A percentile compares a stretch with the other conserved stretches of the same genome.
Conservation (phyloP, 2,113 vertebrate genomes). For the Melanotaenia duboulayi region DNA sequence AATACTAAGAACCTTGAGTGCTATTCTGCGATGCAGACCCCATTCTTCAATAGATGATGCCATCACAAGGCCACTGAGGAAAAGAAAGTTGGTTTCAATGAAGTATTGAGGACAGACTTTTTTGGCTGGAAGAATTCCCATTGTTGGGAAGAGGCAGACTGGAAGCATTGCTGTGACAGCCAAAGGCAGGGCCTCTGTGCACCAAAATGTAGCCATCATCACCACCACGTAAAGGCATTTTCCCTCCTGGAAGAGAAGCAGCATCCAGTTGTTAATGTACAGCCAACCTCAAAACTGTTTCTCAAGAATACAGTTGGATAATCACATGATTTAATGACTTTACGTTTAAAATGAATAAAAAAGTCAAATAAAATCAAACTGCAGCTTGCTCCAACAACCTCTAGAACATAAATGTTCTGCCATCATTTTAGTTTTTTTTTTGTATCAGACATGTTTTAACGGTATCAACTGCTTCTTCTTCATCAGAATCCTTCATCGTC, state of each 20-base stretch:
- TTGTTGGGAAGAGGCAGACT: slow-evolving; percentile 92
- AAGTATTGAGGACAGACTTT: slow-evolving; percentile 95
- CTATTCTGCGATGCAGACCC: slow-evolving; percentile 95
- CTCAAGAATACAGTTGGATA: neutral
- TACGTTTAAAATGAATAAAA: no score
- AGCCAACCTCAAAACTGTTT: neutral
- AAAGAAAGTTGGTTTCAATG: slow-evolving; percentile 97
- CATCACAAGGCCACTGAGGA: slow-evolving; percentile 96
- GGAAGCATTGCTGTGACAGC: slow-evolving; percentile 94
- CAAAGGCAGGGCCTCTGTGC: slow-evolving; percentile 94
- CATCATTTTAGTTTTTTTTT: no score
- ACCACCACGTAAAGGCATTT: slow-evolving; percentile 95
- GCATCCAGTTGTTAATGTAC: neutral
- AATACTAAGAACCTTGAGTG: slow-evolving; percentile 90
- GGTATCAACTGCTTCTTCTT: no score
- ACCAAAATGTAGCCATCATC: slow-evolving; percentile 96
- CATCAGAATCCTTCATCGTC: no score
- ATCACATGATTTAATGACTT: no score
- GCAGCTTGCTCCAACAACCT: no score
- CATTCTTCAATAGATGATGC: slow-evolving; percentile 95
- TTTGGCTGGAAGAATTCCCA: slow-evolving; percentile 91
- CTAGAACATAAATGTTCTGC: no score
- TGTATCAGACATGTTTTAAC: no score
- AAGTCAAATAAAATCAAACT: no score
- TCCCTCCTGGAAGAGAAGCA: slow-evolving; percentile 87